Base-by-base conservation (phyloP, 2,888 invertebrate genomes). In the Acronicta psi region DNA sequence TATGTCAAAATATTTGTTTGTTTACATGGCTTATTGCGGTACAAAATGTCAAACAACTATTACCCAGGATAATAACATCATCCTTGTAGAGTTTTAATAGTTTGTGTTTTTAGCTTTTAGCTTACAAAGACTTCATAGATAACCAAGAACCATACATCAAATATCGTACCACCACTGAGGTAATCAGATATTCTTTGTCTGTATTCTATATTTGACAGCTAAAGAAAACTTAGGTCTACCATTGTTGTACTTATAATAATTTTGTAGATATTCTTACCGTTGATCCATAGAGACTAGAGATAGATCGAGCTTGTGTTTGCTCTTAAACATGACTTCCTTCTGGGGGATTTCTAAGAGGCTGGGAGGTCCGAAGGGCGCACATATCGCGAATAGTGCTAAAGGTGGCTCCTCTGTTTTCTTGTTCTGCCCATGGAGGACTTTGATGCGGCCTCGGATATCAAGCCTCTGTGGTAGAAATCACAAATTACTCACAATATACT, bases 281-380 rank as follows among this genome's bases (percentile, higher is more conserved):
- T 98, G 98, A 94, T 99, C 99, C 98, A 99, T 99, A 41, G 99
- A 99, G 76, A 99, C 98, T 72, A 99, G 96, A 65, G 98, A 97
- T 59, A 99, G 96, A 92, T 99, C 99, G 81, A 99, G 95, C 88
- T 99, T 99, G 95, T 99, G 99, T 94, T 99, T 99, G 89, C 99
- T 99, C 93, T 99, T 99, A 95, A 99, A 99, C 97, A 99, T 99
- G 79, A 99, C 98, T 93, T 99, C 99, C 88, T 99, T 99, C 86
- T 99, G 98, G 5, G 99, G 99, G 73, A 99, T 98, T 91, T 99
- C 99, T 57, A 99, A 95, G 50, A 99, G 94, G 57, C 99, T 99
- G 18, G 99, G 99, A 13, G 99, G 99, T 0, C 99, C 99, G 84
- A 99, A 99, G 0, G 99, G 99, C 3, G 99, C 99, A 93, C 99